These are phyloP conservation scores for Keiferia lycopersicella DNA, from an alignment of 2,888 invertebrate species.

Conservation along the genomic window DNA sequence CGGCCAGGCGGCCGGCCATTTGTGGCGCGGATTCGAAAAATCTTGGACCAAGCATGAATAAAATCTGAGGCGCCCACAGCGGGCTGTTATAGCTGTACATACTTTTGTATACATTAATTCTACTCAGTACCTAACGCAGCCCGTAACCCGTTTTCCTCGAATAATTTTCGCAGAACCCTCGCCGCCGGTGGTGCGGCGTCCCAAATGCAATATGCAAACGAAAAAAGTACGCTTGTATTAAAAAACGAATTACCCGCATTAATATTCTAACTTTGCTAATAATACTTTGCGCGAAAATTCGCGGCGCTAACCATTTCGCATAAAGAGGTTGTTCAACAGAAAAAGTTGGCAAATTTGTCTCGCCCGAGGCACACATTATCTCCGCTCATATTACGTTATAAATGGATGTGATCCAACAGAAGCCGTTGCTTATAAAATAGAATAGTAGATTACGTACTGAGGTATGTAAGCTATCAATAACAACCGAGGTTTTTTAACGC, in stretches of 20 bases:
- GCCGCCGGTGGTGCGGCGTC: neutral
- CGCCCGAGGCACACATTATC: slow-evolving; percentile 61
- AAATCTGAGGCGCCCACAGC: neutral
- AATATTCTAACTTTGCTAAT: slow-evolving; percentile 55
- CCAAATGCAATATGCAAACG: slow-evolving; percentile 29
- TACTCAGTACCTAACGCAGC: neutral
- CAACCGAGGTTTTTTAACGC: too few relatives aligned
- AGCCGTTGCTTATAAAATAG: too few relatives aligned
- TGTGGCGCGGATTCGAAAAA: neutral
- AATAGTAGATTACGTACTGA: too few relatives aligned
- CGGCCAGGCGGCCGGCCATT: neutral
- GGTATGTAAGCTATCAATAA: too few relatives aligned
- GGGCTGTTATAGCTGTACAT: neutral
- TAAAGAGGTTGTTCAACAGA: slow-evolving; percentile 63
- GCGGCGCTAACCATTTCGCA: slow-evolving; percentile 54
- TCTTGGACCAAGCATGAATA: slow-evolving; percentile 9
- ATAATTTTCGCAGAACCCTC: slow-evolving; percentile 3
- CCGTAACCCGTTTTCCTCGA: slow-evolving; percentile 16
- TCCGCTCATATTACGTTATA: slow-evolving; percentile 59
- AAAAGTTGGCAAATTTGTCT: slow-evolving; percentile 64
- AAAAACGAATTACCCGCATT: slow-evolving; percentile 40
- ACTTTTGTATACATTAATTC: neutral
- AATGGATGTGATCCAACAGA: slow-evolving; percentile 50
- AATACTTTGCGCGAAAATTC: slow-evolving; percentile 53
- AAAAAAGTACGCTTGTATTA: slow-evolving; percentile 31